Conservation (phyloP, 2,797 vertebrate genomes). For the Pelochelys cantorii region DNA sequence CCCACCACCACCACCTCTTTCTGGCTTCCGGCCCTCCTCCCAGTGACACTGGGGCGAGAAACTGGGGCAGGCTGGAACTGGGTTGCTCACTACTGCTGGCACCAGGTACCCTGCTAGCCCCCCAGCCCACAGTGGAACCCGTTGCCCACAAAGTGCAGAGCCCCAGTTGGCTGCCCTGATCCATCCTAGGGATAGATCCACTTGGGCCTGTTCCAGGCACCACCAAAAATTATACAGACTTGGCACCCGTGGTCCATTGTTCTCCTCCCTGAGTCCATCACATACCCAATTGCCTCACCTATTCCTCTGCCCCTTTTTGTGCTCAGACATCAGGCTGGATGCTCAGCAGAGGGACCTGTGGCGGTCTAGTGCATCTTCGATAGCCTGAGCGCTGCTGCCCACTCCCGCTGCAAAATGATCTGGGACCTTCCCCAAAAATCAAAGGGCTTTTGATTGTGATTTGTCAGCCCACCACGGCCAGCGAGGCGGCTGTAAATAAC, state of each 20-base stretch:
- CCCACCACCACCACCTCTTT: too few relatives aligned
- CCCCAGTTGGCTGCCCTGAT: too few relatives aligned
- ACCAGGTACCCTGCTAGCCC: too few relatives aligned
- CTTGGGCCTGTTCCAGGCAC: too few relatives aligned
- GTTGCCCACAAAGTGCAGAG: too few relatives aligned
- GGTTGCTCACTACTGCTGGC: too few relatives aligned
- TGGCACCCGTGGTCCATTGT: background rate
- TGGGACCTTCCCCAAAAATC: background rate
- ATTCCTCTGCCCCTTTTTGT: background rate
- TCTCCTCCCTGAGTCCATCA: background rate
- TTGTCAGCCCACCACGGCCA: background rate
- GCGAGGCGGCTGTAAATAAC: background rate
- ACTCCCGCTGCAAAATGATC: background rate
- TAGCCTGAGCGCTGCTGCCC: background rate
- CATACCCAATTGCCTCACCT: background rate
- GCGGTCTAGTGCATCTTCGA: background rate
- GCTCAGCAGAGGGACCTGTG: background rate
- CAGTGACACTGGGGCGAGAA: too few relatives aligned
- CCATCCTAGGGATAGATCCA: too few relatives aligned
- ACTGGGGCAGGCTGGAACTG: too few relatives aligned
- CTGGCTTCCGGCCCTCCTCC: too few relatives aligned
- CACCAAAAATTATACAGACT: too few relatives aligned
- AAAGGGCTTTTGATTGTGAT: background rate
- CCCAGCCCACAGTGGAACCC: too few relatives aligned
- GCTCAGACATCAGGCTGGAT: background rate